phyloP scores from a whole-genome alignment of 2,888 invertebrate genomes.

The Helleia helle region DNA sequence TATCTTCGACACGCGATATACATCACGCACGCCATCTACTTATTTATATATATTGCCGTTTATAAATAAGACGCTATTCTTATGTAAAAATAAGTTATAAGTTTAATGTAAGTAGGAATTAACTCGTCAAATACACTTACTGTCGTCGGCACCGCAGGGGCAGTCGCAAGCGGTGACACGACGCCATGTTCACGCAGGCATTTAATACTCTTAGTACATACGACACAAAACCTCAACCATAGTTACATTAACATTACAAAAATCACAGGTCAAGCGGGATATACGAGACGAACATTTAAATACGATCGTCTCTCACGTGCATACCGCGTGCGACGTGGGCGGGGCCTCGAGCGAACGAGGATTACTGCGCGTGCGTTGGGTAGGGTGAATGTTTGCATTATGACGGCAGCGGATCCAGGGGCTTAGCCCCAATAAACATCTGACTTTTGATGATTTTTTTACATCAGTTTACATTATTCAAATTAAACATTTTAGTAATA shows the following conservation, averaged over 20 bases:
- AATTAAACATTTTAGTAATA: too few species aligned
- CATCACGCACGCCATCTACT: conserved; percentile 1
- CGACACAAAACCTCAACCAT: background rate
- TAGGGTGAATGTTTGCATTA: too few species aligned
- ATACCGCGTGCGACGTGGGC: too few species aligned
- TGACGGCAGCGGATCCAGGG: too few species aligned
- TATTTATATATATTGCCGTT: conserved; percentile 2
- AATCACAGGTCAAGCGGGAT: conserved; percentile 6
- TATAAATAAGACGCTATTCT: conserved; percentile 5
- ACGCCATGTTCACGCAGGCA: too few species aligned
- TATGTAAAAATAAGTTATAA: conserved; percentile 7
- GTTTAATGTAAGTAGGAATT: background rate
- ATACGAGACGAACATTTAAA: background rate
- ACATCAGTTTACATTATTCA: too few species aligned
- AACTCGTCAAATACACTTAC: conserved; percentile 3
- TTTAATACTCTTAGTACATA: too few species aligned
- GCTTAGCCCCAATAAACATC: too few species aligned
- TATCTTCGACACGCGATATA: background rate
- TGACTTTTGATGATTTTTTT: too few species aligned
- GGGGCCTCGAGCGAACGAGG: background rate
- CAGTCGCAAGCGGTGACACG: background rate
- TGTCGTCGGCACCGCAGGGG: background rate
- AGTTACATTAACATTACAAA: background rate
- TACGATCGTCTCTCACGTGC: background rate
- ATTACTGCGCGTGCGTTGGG: background rate